A percentile compares a stretch with the other conserved stretches of the same genome.
phyloP scores from a whole-genome alignment of 1,140 invertebrate species.

The Portunus trituberculatus region DNA sequence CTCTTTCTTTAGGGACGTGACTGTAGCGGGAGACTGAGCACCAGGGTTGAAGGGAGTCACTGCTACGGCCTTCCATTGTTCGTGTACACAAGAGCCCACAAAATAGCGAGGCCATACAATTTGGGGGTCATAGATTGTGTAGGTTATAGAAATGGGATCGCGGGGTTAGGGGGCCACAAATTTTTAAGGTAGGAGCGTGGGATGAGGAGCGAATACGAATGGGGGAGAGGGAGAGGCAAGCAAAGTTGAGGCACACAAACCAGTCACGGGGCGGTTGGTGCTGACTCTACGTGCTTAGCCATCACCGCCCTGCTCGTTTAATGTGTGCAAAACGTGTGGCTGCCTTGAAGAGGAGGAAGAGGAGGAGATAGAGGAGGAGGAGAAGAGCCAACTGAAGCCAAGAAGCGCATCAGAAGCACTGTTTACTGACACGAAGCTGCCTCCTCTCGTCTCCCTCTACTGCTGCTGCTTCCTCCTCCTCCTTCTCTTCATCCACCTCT shows the following conservation, averaged over 20 bases:
- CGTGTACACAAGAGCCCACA: background rate
- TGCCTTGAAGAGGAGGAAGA: background rate
- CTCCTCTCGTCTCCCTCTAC: background rate
- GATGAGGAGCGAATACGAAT: background rate
- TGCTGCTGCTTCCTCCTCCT: background rate
- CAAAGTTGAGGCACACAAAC: background rate
- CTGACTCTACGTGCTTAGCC: background rate
- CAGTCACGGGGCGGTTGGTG: background rate
- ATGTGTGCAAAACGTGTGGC: slow-evolving; percentile 15
- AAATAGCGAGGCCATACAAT: background rate
- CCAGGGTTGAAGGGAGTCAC: background rate
- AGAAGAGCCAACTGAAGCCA: background rate
- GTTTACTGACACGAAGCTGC: background rate
- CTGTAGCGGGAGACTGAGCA: background rate
- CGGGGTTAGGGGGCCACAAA: background rate
- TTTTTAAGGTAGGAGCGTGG: background rate
- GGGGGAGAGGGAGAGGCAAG: background rate
- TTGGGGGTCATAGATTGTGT: background rate
- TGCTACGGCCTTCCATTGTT: background rate
- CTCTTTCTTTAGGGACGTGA: background rate
- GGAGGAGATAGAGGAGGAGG: background rate
- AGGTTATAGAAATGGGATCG: background rate
- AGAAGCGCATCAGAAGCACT: background rate
- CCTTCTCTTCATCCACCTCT: background rate
- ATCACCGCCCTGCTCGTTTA: background rate